Evolutionary conservation across 2,113 vertebrate genomes (phyloP), one percentile per base, ranked within the genome.

Genomic region (Panurus biarmicus): DNA sequence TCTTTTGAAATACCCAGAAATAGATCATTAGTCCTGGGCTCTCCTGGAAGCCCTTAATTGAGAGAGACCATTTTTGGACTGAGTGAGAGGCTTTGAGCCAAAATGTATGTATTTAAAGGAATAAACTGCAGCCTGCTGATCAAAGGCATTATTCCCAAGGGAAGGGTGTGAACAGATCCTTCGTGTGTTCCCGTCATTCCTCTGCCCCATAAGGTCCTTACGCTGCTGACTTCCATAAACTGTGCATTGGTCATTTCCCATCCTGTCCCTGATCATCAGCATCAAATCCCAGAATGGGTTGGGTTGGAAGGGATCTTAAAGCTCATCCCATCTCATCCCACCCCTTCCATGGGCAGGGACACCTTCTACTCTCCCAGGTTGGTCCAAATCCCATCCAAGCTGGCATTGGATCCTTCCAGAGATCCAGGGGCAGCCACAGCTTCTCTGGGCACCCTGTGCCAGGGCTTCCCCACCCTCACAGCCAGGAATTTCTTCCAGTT

Each of bases 341-440:
- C 5, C 19, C 33, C 19, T 51, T 12, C 15, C 51, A 25, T 25
- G 76, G 33, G 14, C 62, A 82, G 29, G n/a, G 62, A 23, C 54
- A 54, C 10, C 47, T 69, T 4, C 29, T n/a, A 9, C 47, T 1
- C 0, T 5, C n/a, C 54, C 54, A 54, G n/a, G 10, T 0, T 53
- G n/a, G 20, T 67, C 77, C 77, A 53, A 53, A 0, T 11, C 24
- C 23, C 0, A 0, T 82, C 69, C 78, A 69, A 0, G 29, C 40
- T 54, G 25, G 29, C 12, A 40, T 61, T 4, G 78, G 5, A 1
- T 8, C 11, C 11, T 74, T 0, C 38, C 61, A 74, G 38, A 28
- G 60, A n/a, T 74, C 7, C n/a, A 53, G 38, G 20, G 45, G 16
- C 60, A 81, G 28, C n/a, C 60, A 21, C 38, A 53, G 36, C 45